Evolutionary conservation across 2,113 vertebrate genomes (phyloP).

Genomic region (Vanacampus margaritifer): DNA sequence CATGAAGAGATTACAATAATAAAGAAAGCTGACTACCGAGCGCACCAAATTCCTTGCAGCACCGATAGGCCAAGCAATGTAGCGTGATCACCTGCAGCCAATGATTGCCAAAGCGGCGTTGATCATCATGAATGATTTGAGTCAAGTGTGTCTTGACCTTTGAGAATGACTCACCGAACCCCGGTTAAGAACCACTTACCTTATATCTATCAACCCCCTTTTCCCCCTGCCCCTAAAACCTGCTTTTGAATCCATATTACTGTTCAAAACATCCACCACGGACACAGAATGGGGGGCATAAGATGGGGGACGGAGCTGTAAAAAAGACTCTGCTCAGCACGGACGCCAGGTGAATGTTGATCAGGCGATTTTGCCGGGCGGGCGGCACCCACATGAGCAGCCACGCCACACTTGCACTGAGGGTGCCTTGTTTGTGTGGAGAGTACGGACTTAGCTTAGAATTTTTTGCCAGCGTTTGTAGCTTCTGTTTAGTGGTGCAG

Average conservation of each 20-base stretch:
- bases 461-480: not conserved
- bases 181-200: no score
- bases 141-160: no score
- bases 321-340: constrained; percentile 12
- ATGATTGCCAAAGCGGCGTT: no score
- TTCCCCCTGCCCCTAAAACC: not conserved
- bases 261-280: not conserved
- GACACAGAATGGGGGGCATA: not conserved
- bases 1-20: no score
- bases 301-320: constrained; percentile 2
- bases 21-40: no score
- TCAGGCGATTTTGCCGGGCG: constrained; percentile 31
- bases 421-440: constrained; percentile 59
- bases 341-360: constrained; percentile 52
- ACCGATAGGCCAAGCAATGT: no score
- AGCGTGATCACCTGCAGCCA: no score
- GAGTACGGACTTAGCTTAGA: not conserved
- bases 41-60: no score
- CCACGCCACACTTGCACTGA: constrained; percentile 41
- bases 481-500: not conserved
- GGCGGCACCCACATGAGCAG: constrained; percentile 35
- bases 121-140: no score
- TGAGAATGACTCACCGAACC: no score
- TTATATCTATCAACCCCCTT: no score
- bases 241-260: not conserved